Base-by-base conservation (phyloP, 2,113 vertebrate species). In the Pedetes capensis region DNA sequence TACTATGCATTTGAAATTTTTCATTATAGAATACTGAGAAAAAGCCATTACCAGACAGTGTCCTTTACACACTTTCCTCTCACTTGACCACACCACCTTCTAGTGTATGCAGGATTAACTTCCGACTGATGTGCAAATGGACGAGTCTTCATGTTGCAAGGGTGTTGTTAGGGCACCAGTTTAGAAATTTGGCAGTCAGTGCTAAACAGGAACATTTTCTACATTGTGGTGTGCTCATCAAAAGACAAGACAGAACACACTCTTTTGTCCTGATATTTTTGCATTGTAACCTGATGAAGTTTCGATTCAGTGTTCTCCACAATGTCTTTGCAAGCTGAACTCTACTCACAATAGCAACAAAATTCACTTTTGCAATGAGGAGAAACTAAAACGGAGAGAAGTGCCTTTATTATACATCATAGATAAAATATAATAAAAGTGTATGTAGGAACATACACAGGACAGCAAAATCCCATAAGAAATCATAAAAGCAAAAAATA, bases 201-300 rank as follows among this genome's bases (percentile, higher is more conserved):
- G 61, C 39, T 97, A 85, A 98, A 96, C 59, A 93, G 81, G 85
- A 93, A 44, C 29, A 89, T 97, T 97, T 93, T 91, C 96, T 91
- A 47, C 89, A 97, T 95, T 97, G 71, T 92, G 91, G 69, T 80
- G 66, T 2, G 4, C 95, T 97, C 96, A 96, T 95, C 91, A 97
- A 96, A 96, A 97, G 64, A 88, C 90, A 75, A 47, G 93, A 97
- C 49, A 32, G 85, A 57, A 93, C 82, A 89, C 14, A 61, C 94
- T 72, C n/a, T 97, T 98, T 96, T 97, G 64, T 97, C 96, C 78
- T 44, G 55, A 69, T 39, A 57, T 14, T 95, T 97, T 74, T 96
- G 69, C 47, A 49, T 32, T 74, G 96, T 76, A 85, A 97, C 42
- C 64, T 91, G 75, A 69, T 42, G 90, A 94, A 93, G 12, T 59